Evolutionary conservation across 2,888 invertebrate genomes (phyloP).

Genomic region (Melinaea marsaeus): DNA sequence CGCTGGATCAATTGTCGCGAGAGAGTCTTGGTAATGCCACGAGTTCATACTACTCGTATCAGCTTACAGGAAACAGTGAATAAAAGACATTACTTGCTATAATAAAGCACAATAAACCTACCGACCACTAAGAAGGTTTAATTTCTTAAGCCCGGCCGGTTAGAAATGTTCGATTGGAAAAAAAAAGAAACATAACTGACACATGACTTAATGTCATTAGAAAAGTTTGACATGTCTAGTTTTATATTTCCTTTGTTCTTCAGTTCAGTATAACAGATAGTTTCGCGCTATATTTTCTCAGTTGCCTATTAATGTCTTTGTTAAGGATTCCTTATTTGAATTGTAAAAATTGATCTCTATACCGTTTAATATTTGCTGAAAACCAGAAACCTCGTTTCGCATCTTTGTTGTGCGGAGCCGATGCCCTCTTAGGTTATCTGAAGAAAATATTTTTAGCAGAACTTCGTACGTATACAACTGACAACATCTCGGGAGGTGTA

Average conservation of each 20-base stretch:
- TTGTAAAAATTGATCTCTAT: conserved; percentile 44
- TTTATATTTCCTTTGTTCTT: conserved; percentile 4
- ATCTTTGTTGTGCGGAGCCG: conserved; percentile 54
- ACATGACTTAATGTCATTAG: conserved; percentile 2
- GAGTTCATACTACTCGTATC: conserved; percentile 50
- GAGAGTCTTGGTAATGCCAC: conserved; percentile 53
- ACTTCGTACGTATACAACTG: conserved; percentile 46
- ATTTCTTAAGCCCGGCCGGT: neutral
- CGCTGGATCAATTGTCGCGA: conserved; percentile 62
- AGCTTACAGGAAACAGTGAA: conserved; percentile 40
- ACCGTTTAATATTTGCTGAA: conserved; percentile 48
- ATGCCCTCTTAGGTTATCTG: conserved; percentile 58
- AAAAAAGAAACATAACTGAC: conserved; percentile 7
- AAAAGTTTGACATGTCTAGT: conserved; percentile 2
- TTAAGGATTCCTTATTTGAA: conserved; percentile 41
- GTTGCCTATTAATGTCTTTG: conserved; percentile 18
- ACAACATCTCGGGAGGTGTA: conserved; percentile 53
- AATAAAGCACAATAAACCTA: conserved; percentile 25
- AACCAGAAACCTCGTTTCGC: conserved; percentile 55
- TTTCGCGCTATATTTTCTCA: conserved; percentile 12
- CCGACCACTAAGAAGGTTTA: conserved; percentile 16
- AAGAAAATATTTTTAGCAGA: conserved; percentile 58
- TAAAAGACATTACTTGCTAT: conserved; percentile 33
- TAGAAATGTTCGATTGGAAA: neutral
- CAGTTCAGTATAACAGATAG: conserved; percentile 7